Conservation (phyloP, 2,888 invertebrate genomes). For the Alcis repandata region DNA sequence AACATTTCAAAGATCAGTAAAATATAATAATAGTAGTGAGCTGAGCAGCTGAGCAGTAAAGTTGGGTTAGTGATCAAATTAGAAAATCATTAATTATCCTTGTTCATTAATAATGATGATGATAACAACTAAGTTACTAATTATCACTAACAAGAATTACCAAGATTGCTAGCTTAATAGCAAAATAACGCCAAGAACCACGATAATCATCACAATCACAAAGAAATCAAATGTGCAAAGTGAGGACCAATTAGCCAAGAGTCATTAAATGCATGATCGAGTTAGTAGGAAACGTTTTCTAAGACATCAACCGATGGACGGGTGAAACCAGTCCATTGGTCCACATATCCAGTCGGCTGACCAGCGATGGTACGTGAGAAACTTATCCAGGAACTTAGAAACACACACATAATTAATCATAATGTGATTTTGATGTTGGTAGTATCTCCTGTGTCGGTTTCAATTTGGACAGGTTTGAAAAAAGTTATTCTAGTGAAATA, state of each 20-base stretch:
- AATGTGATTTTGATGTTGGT: constrained; percentile 31
- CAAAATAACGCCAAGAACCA: constrained; percentile 7
- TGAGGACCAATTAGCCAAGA: constrained; percentile 59
- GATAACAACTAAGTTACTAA: neutral
- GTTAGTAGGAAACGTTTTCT: constrained; percentile 84
- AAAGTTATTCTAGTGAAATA: neutral
- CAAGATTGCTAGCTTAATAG: constrained; percentile 2
- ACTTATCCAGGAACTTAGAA: constrained; percentile 76
- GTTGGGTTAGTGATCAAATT: too few relatives aligned
- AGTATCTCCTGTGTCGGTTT: constrained; percentile 35
- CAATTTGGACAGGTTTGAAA: constrained; percentile 2
- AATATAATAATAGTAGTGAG: too few relatives aligned
- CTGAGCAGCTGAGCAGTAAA: too few relatives aligned
- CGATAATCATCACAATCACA: constrained; percentile 22
- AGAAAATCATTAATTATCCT: too few relatives aligned
- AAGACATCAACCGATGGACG: constrained; percentile 66
- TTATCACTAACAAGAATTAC: neutral
- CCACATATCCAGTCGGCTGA: constrained; percentile 82
- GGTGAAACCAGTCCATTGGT: constrained; percentile 83
- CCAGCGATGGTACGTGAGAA: constrained; percentile 79
- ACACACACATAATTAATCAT: constrained; percentile 54
- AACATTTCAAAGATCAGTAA: too few relatives aligned
- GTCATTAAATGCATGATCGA: constrained; percentile 82
- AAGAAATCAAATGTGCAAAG: constrained; percentile 46
- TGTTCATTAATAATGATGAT: neutral